phyloP scores from a whole-genome alignment of 1,140 invertebrate genomes.

The Drosophila novamexicana region DNA sequence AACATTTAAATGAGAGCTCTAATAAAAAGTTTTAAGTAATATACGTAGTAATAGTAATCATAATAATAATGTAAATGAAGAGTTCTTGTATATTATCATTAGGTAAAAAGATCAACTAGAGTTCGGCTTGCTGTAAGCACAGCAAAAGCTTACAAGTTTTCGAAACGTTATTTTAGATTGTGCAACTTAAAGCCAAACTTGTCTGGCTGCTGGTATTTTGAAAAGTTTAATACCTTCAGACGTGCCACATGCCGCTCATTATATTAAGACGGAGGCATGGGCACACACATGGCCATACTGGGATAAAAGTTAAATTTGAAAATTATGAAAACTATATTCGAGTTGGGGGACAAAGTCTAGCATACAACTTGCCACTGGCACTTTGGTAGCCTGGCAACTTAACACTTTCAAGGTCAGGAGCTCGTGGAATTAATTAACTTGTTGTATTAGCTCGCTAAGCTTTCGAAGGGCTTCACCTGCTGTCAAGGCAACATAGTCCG shows the following conservation, averaged over 20 bases:
- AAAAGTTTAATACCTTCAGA: slow-evolving; percentile 57
- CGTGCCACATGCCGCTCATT: slow-evolving; percentile 55
- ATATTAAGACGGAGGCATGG: slow-evolving; percentile 21
- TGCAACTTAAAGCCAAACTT: slow-evolving; percentile 46
- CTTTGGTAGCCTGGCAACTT: slow-evolving; percentile 4
- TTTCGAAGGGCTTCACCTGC: slow-evolving; percentile 57
- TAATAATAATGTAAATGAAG: not conserved
- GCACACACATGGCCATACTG: slow-evolving; percentile 40
- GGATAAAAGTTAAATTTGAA: slow-evolving; percentile 38
- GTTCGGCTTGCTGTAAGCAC: not conserved
- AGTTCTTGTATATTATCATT: not conserved
- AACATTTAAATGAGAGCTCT: too few relatives aligned
- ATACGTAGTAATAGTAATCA: too few relatives aligned
- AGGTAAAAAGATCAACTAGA: slow-evolving; percentile 2
- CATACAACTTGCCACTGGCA: slow-evolving; percentile 7
- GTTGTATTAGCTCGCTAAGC: slow-evolving; percentile 73
- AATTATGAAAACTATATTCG: slow-evolving; percentile 43
- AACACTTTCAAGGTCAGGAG: slow-evolving; percentile 52
- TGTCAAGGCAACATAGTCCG: slow-evolving; percentile 55
- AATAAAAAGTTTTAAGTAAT: too few relatives aligned
- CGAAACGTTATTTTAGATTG: slow-evolving; percentile 45
- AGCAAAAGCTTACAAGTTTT: not conserved
- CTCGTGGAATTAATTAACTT: slow-evolving; percentile 63
- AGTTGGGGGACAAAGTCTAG: slow-evolving; percentile 13
- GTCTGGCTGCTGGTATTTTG: slow-evolving; percentile 38